Evolutionary conservation across 2,888 invertebrate genomes (phyloP).

Genomic region (Aricia artaxerxes): DNA sequence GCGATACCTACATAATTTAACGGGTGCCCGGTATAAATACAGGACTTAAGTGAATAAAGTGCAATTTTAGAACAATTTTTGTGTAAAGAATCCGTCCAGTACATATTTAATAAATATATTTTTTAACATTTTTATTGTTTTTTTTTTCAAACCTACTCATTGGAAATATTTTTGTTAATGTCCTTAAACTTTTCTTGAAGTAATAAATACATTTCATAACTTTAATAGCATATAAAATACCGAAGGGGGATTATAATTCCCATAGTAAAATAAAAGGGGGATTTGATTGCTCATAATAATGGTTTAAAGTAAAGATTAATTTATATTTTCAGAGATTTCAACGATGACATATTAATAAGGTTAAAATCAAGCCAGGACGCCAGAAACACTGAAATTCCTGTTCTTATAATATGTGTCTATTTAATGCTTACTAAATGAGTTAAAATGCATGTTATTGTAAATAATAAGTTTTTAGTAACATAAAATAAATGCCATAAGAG

Average conservation of each 20-base stretch:
- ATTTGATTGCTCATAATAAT: not conserved
- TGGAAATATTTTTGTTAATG: not conserved
- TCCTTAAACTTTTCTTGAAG: not conserved
- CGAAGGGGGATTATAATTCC: no score
- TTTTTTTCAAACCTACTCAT: not conserved
- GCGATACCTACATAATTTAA: constrained; percentile 66
- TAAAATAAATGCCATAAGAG: no score
- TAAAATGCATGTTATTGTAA: not conserved
- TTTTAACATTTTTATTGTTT: not conserved
- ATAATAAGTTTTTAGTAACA: not conserved
- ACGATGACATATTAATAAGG: not conserved
- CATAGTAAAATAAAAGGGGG: not conserved
- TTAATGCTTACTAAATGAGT: not conserved
- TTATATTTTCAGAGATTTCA: constrained; percentile 9
- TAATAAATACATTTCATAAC: not conserved
- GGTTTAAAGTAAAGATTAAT: not conserved
- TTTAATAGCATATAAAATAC: no score
- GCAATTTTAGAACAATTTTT: not conserved
- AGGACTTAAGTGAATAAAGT: not conserved
- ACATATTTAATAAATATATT: constrained; percentile 15
- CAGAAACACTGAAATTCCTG: not conserved
- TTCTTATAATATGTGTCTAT: not conserved
- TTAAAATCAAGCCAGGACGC: not conserved
- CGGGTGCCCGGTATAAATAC: constrained; percentile 47
- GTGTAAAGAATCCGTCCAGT: constrained; percentile 7